Base-by-base conservation (phyloP, 2,113 vertebrate species). In the Probosciger aterrimus region DNA sequence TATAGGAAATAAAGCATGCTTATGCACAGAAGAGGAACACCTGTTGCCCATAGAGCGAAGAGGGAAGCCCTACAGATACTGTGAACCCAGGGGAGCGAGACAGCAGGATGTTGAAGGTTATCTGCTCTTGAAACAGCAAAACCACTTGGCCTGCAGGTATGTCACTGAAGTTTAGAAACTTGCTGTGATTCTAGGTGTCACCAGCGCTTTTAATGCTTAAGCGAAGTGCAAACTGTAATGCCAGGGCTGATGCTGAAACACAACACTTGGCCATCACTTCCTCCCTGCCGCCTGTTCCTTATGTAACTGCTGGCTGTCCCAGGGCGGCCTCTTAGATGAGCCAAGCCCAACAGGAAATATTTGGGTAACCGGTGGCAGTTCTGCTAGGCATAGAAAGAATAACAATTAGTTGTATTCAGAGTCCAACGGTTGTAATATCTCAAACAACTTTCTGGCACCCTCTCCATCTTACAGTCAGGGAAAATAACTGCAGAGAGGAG, bases 21-120 rank as follows among this genome's bases (percentile, higher is more conserved):
- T 70, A 11, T 18, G 50, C 39, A 77, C 27, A 28, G 18, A 33
- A 68, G 24, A 33, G 31, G 74, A 90, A 39, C 15, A 1, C 10
- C 4, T 0, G 0, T 46, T 52, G 25, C 41, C 24, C 7, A 0
- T 39, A 2, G 49, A 37, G 24, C 18, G 8, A n/a, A 88, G 57
- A 50, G 53, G 23, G 16, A 37, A 57, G 52, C 19, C 47, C 50
- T 64, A 4, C 33, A 68, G 73, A 49, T 64, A 25, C 3, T 20
- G 14, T 0, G 2, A 46, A 69, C 41, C 35, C 28, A 14, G 9
- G 11, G 22, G n/a, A 84, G n/a, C 0, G 1, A 23, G 63, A 28
- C 57, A 25, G 20, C 2, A 0, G 10, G 14, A 4, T 63, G 43
- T 53, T 59, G 55, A 62, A 57, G 24, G 9, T 70, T 70, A 8